Percentiles rank a stretch among this genome's conserved stretches.
phyloP scores from a whole-genome alignment of 1,140 invertebrate genomes.

The Goniozus legneri region DNA sequence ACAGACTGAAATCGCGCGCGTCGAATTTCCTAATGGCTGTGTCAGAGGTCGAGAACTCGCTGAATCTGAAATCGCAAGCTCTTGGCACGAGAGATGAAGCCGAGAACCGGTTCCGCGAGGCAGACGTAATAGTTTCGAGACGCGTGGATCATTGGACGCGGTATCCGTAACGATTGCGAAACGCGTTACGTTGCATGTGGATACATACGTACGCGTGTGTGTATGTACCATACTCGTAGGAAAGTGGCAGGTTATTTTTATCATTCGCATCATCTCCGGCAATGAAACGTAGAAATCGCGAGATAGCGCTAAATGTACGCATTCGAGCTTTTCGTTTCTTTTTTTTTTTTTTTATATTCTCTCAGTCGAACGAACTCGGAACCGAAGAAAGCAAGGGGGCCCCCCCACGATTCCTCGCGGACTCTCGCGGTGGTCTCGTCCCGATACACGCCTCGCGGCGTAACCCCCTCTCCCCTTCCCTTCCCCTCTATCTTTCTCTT shows the following conservation, averaged over 20 bases:
- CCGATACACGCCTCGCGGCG: conserved; percentile 46
- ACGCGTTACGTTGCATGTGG: conserved; percentile 20
- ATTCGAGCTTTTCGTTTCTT: conserved; percentile 1
- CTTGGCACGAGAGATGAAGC: no score
- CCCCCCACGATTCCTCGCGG: conserved; percentile 41
- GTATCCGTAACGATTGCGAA: conserved; percentile 25
- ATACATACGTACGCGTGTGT: no score
- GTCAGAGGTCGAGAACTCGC: no score
- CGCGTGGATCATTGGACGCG: conserved; percentile 23
- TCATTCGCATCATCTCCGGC: background rate
- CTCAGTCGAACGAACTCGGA: background rate
- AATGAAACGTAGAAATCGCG: background rate
- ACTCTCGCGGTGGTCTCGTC: conserved; percentile 48
- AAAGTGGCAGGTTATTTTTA: conserved; percentile 25
- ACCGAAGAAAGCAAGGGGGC: conserved; percentile 22
- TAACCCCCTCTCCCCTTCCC: conserved; percentile 26
- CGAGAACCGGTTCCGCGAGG: no score
- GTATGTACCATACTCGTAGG: no score
- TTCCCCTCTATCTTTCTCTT: conserved; percentile 16
- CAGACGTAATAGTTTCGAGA: no score
- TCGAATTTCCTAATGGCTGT: no score
- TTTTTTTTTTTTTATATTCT: background rate
- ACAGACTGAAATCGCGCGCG: no score
- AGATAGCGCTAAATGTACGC: background rate
- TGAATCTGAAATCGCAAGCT: no score